Conservation (phyloP, 2,888 invertebrate species). For the Ashinkailepas kermadecensis region DNA sequence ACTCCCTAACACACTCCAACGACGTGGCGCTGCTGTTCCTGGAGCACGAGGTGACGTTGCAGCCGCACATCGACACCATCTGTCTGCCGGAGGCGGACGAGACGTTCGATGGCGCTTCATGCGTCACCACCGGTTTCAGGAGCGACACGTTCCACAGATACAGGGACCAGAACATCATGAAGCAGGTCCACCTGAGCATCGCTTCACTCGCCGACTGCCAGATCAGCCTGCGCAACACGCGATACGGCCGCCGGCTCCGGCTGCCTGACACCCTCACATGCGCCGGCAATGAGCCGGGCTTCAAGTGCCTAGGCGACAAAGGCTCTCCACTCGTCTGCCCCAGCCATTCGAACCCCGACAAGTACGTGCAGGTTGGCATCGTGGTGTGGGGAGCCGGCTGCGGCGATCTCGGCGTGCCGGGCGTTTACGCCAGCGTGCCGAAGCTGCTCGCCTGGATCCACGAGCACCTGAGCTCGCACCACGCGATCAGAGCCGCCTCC, state of each 20-base stretch:
- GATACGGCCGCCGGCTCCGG: slow-evolving; percentile 29
- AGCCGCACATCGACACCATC: slow-evolving; percentile 61
- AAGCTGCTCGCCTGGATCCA: slow-evolving; percentile 62
- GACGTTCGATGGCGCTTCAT: slow-evolving; percentile 50
- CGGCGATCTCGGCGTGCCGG: slow-evolving; percentile 62
- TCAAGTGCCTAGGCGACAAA: slow-evolving; percentile 72
- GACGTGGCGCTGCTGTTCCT: slow-evolving; percentile 66
- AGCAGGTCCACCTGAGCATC: slow-evolving; percentile 57
- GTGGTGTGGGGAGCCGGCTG: slow-evolving; percentile 89
- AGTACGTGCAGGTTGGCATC: slow-evolving; percentile 56
- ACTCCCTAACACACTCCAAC: slow-evolving; percentile 42
- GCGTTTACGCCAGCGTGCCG: slow-evolving; percentile 67
- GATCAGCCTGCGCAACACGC: slow-evolving; percentile 28
- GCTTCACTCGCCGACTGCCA: slow-evolving; percentile 27
- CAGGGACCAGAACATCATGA: slow-evolving; percentile 61
- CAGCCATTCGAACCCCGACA: not conserved
- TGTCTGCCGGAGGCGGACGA: slow-evolving; percentile 54
- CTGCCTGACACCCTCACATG: slow-evolving; percentile 32
- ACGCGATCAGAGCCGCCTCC: not conserved
- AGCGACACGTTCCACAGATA: slow-evolving; percentile 55
- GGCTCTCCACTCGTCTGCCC: slow-evolving; percentile 72
- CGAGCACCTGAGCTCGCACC: not conserved
- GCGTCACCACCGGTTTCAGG: slow-evolving; percentile 69
- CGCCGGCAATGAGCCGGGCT: slow-evolving; percentile 42
- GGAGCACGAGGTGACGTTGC: slow-evolving; percentile 51